Evolutionary conservation across 2,888 invertebrate species (phyloP), one percentile per base, ranked within the genome.

Genomic region (Sipha maydis): DNA sequence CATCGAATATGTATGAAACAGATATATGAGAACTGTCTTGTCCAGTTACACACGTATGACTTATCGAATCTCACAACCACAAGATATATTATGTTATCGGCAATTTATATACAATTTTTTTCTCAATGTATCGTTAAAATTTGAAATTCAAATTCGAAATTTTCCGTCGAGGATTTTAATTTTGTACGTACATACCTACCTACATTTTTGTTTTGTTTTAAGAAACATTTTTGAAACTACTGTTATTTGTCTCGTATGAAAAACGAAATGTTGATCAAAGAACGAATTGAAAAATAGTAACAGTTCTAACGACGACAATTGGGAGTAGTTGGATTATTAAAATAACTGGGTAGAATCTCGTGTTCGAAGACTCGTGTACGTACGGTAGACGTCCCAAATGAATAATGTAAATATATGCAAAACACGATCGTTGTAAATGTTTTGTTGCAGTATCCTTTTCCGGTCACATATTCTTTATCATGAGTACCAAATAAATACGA

Each of bases 1-100:
- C 84, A 85, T 85, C 61, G 84, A 78, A 78, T 85, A 85, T 85
- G 85, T 78, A 85, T 85, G 78, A 78, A 85, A 85, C 78, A 69
- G 69, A 78, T 76, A 84, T 56, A 76, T 21, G 48, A 48, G 48
- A 67, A 77, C 77, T 54, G 85, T 85, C 69, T 77, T 34, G 77
- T 25, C 54, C 85, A 69, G 85, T 84, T 76, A 67, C 25, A 76
- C 38, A 67, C 28, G 28, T 31, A 48, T 84, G 61, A 75, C 84
- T 31, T 76, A 67, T 84, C 83, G 83, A 75, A 83, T 83, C n/a
- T 28, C 76, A 31, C 61, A 21, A 48, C 48, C 14, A 11, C 28
- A 11, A 25, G 28, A 0, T 75, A 84, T 41, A 31, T 67, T 76
- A 61, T 76, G 41, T 84, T 84, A 77, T 77, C 67, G 7, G 34